Conservation (phyloP, 2,888 invertebrate species). For the Plebejus melissa region DNA sequence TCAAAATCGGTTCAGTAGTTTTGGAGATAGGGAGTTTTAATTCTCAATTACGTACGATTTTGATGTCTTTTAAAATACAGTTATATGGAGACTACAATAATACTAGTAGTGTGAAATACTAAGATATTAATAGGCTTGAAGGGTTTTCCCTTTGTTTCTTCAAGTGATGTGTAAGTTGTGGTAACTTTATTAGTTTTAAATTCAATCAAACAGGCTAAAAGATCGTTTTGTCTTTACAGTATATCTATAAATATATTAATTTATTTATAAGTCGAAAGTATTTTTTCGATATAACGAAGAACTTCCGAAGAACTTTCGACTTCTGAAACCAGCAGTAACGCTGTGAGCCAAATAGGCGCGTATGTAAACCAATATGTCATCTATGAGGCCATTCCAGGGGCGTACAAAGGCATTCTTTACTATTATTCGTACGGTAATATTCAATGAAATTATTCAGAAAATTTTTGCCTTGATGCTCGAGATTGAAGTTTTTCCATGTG, state of each 20-base stretch:
- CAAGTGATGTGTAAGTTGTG: too few species aligned
- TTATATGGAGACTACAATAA: background rate
- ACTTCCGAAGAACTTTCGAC: background rate
- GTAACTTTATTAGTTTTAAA: too few species aligned
- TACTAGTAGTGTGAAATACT: background rate
- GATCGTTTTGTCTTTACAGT: too few species aligned
- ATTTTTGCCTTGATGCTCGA: slow-evolving; percentile 43
- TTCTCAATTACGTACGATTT: too few species aligned
- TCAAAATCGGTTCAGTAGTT: too few species aligned
- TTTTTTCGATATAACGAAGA: too few species aligned
- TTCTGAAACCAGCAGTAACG: slow-evolving; percentile 1
- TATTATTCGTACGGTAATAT: slow-evolving; percentile 57
- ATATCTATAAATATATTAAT: background rate
- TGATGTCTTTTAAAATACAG: too few species aligned
- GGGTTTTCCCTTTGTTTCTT: too few species aligned
- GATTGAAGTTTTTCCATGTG: slow-evolving; percentile 36
- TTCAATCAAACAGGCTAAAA: too few species aligned
- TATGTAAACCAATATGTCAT: slow-evolving; percentile 65
- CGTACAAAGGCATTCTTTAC: slow-evolving; percentile 65
- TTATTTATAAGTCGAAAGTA: background rate
- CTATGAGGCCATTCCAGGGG: slow-evolving; percentile 41
- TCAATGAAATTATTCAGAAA: slow-evolving; percentile 53
- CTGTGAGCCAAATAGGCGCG: slow-evolving; percentile 34
- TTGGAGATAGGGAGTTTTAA: too few species aligned
- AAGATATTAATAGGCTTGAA: background rate